These are phyloP conservation scores for Lydus trimaculatus DNA, from an alignment of 2,888 invertebrate species.

Conservation along the genomic window DNA sequence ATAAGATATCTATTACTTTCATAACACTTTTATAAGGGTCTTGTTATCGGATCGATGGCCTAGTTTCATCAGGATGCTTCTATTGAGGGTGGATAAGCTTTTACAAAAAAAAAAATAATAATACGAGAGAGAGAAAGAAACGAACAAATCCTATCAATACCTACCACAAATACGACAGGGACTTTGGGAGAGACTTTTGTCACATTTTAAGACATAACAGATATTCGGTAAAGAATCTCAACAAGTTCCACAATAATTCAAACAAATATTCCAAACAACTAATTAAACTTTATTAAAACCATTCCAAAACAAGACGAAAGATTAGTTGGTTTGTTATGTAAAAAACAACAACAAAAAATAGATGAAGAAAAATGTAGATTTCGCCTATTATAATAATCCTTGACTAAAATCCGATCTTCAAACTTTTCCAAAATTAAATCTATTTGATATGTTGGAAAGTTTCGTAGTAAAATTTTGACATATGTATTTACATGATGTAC, in stretches of 20 bases:
- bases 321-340: background rate
- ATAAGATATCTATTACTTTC: constrained; percentile 49
- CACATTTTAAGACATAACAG: constrained; percentile 1
- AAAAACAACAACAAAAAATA: background rate
- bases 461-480: constrained; percentile 20
- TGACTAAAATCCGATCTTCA: background rate
- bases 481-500: constrained; percentile 37
- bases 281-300: background rate
- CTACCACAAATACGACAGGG: background rate
- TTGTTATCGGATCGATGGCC: constrained; percentile 44
- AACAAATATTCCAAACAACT: background rate
- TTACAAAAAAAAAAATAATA: background rate
- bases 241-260: background rate
- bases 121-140: background rate
- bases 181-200: background rate
- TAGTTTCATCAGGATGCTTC: constrained; percentile 37
- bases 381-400: background rate
- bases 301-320: background rate
- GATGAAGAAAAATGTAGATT: background rate
- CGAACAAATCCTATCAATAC: constrained; percentile 8
- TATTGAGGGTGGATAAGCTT: constrained; percentile 37
- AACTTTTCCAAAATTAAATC: background rate
- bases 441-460: background rate
- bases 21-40: constrained; percentile 49
- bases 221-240: background rate